Evolutionary conservation across 2,113 vertebrate genomes (phyloP).

Genomic region (Sialia sialis): DNA sequence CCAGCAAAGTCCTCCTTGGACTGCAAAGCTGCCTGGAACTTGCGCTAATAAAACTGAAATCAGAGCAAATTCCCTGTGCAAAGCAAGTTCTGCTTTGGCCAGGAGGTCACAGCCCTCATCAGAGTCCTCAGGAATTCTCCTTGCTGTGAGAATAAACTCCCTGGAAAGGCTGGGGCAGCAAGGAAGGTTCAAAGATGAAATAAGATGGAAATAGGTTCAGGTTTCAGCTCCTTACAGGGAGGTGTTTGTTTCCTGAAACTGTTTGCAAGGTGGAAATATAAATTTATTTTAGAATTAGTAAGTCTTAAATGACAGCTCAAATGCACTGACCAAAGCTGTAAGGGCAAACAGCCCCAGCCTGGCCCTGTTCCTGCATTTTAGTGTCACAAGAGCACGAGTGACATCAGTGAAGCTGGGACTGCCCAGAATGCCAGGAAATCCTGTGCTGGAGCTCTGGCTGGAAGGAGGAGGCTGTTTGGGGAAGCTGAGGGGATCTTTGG

Average conservation of each 20-base stretch:
- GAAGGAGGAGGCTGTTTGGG: neutral
- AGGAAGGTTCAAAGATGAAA: neutral
- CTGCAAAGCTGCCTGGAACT: neutral
- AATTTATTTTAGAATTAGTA: neutral
- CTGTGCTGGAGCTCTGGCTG: accelerated
- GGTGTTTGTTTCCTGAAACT: neutral
- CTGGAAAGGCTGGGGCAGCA: neutral
- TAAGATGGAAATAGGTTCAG: accelerated
- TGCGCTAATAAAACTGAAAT: neutral
- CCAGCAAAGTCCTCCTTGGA: neutral
- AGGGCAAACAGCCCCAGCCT: neutral
- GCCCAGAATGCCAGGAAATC: neutral
- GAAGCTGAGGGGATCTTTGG: neutral
- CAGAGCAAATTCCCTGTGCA: neutral
- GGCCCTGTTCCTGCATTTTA: accelerated
- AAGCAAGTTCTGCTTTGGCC: neutral
- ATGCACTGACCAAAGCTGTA: no score
- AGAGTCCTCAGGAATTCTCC: neutral
- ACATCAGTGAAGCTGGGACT: neutral
- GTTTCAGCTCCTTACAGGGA: neutral
- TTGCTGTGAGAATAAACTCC: neutral
- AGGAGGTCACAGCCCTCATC: neutral
- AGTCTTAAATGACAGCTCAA: neutral
- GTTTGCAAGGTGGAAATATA: neutral
- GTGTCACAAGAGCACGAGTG: neutral